These are phyloP conservation scores for Apeira syringaria DNA, from an alignment of 2,888 invertebrate species.

Conservation along the genomic window DNA sequence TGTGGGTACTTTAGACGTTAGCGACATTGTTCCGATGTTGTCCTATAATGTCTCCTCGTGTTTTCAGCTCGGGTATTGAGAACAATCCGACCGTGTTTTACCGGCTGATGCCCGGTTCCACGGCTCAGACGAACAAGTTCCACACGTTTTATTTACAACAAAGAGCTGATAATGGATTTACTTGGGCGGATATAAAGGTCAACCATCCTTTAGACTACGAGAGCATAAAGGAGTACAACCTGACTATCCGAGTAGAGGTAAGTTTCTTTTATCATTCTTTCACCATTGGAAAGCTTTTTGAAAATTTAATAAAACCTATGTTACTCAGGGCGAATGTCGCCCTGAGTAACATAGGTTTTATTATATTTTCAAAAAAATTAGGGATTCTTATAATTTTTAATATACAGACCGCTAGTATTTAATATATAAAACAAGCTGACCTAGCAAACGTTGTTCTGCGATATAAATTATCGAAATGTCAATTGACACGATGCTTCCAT, in stretches of 20 bases:
- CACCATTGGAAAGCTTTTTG: no score
- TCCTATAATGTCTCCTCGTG: slow-evolving; percentile 47
- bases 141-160: slow-evolving; percentile 98
- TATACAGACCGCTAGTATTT: no score
- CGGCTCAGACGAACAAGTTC: slow-evolving; percentile 97
- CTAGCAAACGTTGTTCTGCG: no score
- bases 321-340: no score
- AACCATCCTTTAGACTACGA: slow-evolving; percentile 98
- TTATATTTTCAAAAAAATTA: no score
- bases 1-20: slow-evolving; percentile 42
- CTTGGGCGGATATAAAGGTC: slow-evolving; percentile 98
- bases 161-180: slow-evolving; percentile 95
- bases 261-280: no score
- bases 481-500: no score
- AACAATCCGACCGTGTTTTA: slow-evolving; percentile 98
- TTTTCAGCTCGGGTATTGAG: slow-evolving; percentile 96
- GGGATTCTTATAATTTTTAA: no score
- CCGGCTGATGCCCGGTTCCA: slow-evolving; percentile 97
- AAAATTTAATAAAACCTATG: no score
- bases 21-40: slow-evolving; percentile 22
- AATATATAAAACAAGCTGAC: no score
- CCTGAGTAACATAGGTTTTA: no score
- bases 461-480: no score
- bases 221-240: slow-evolving; percentile 96
- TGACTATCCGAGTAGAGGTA: slow-evolving; percentile 98